Evolutionary conservation across 1,140 invertebrate species (phyloP), one percentile per base, ranked within the genome.

Genomic region (Drosophila pruinosa): DNA sequence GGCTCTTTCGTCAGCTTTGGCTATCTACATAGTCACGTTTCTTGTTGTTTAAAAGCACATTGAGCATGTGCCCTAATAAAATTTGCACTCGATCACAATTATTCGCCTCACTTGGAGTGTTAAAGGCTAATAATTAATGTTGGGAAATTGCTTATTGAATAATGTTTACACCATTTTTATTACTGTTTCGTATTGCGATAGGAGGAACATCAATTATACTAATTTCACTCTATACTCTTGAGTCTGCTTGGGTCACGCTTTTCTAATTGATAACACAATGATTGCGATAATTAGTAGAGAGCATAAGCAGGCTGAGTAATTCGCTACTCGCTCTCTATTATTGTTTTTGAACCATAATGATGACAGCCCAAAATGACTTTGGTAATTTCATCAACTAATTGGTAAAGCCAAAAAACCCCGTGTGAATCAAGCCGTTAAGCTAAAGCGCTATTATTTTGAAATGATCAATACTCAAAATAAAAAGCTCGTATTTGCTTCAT

Each of bases 331-430:
- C 21, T 52, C 45, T 62, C 21, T 21, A 48, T 28, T 26, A 39
- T 15, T 12, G 19, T 14, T 52, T 43, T 38, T 14, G 3, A 38
- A 63, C 14, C 10, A 24, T 45, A 69, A 69, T 36, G 26, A 63
- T 63, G 58, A 69, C 58, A 63, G 24, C 6, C 14, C n/a, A 26
- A 62, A 45, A 45, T 7, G 10, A 36, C 52, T 26, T 39, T 19
- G 14, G 14, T 52, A 19, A 24, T 31, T 52, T 31, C 7, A 7
- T 7, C 36, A 22, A 24, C n/a, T 8, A 24, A 24, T 31, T 14
- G 8, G 4, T 3, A 3, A 50, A 41, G 24, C 31, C 58, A 12
- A 15, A 28, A 4, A 2, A 7, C n/a, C n/a, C n/a, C n/a, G 2
- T 64, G 1, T 21, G 4, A 10, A 8, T 31, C n/a, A n/a, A 8